A percentile compares a stretch with the other conserved stretches of the same genome.
phyloP scores from a whole-genome alignment of 2,113 vertebrate genomes.

The Sula dactylatra region DNA sequence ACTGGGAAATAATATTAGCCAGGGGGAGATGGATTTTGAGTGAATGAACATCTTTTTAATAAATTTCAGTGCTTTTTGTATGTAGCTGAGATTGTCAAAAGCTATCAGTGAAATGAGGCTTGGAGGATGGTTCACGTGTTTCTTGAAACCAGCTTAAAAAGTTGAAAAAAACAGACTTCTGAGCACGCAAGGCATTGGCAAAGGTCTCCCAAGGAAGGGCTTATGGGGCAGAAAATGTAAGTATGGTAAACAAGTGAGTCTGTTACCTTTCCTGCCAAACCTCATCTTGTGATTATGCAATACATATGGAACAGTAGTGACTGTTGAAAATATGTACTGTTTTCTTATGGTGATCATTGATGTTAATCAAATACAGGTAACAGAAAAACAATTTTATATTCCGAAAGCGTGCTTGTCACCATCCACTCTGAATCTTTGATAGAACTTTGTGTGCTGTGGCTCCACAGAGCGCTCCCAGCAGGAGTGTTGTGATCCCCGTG shows the following conservation, averaged over 20 bases:
- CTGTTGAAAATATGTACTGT: not conserved
- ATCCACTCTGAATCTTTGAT: not conserved
- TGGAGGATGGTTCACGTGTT: not conserved
- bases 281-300: not conserved
- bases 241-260: not conserved
- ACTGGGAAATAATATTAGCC: not conserved
- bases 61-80: not conserved
- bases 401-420: not conserved
- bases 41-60: not conserved
- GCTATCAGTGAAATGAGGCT: not conserved
- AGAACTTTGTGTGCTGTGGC: not conserved
- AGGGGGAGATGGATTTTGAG: not conserved
- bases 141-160: not conserved
- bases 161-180: not conserved
- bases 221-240: not conserved
- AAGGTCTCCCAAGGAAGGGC: not conserved
- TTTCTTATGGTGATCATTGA: accelerated
- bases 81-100: not conserved
- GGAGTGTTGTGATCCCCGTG: not conserved
- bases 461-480: not conserved
- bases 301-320: not conserved
- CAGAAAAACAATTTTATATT: not conserved
- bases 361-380: too few species aligned
- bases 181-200: not conserved
- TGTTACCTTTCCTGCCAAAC: not conserved